These are phyloP conservation scores for Pterophyllum scalare DNA, from an alignment of 2,113 vertebrate species.

Conservation along the genomic window DNA sequence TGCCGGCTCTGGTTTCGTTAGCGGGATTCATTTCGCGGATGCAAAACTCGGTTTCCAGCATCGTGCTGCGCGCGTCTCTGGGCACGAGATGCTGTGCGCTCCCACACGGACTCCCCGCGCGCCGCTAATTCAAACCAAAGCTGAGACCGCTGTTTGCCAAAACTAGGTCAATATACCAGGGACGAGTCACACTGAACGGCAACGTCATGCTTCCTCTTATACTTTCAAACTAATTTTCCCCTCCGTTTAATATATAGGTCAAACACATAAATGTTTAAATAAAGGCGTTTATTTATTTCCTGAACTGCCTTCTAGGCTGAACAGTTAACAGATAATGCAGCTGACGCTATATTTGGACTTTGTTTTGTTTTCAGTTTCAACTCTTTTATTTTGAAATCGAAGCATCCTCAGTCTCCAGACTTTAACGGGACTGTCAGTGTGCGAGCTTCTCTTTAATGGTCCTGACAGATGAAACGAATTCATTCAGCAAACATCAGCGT, in stretches of 20 bases:
- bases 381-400: slow-evolving; percentile 32
- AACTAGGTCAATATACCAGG: slow-evolving; percentile 60
- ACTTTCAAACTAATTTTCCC: slow-evolving; percentile 32
- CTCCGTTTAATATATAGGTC: background rate
- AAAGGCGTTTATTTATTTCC: background rate
- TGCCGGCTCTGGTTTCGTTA: slow-evolving; percentile 69
- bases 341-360: background rate
- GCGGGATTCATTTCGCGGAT: slow-evolving; percentile 75
- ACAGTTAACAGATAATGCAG: slow-evolving; percentile 3
- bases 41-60: slow-evolving; percentile 57
- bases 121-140: slow-evolving; percentile 59
- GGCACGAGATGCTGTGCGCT: background rate
- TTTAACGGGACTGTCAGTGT: no score
- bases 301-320: background rate
- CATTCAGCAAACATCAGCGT: background rate
- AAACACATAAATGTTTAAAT: background rate
- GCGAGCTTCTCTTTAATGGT: background rate
- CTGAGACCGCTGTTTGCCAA: background rate
- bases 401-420: background rate
- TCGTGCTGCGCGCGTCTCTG: slow-evolving; percentile 41
- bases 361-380: background rate
- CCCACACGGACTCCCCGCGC: background rate
- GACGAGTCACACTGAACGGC: background rate
- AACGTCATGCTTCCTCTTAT: fast-evolving
- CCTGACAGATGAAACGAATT: background rate